These are phyloP conservation scores for Porites lutea DNA, from an alignment of 64 coral and sea anemone species.

Conservation along the genomic window DNA sequence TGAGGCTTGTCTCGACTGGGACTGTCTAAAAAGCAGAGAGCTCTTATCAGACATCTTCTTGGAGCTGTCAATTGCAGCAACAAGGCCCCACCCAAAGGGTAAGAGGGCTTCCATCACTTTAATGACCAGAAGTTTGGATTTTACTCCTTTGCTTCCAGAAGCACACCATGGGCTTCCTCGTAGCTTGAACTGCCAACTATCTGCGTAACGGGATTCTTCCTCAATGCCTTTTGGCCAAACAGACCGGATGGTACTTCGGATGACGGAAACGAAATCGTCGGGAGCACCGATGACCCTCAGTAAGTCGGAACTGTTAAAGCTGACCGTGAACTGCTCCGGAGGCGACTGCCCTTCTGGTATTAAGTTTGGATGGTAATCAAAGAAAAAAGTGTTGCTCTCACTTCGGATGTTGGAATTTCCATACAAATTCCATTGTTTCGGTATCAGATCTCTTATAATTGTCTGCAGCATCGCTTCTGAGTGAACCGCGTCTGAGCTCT, in stretches of 20 bases:
- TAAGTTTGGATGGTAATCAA: conserved; percentile 74
- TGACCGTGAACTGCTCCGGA: conserved; percentile 39
- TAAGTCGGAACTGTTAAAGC: conserved; percentile 70
- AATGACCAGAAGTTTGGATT: conserved; percentile 76
- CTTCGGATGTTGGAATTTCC: conserved; percentile 82
- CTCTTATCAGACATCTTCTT: conserved; percentile 83
- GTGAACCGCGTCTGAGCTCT: conserved; percentile 52
- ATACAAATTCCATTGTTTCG: conserved; percentile 58
- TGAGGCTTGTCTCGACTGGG: conserved; percentile 49
- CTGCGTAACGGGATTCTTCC: conserved; percentile 44
- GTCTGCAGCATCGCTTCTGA: conserved; percentile 64
- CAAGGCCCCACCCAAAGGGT: conserved; percentile 75
- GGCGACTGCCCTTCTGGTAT: background rate
- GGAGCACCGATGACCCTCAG: conserved; percentile 70
- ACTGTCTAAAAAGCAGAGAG: conserved; percentile 69
- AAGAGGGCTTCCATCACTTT: conserved; percentile 85
- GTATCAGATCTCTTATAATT: conserved; percentile 43
- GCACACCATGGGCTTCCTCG: conserved; percentile 86
- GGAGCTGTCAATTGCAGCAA: conserved; percentile 79
- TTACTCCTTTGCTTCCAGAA: conserved; percentile 58
- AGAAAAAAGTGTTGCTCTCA: conserved; percentile 67
- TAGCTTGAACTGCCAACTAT: conserved; percentile 85
- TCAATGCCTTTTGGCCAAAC: conserved; percentile 70
- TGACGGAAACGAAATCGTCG: conserved; percentile 58
- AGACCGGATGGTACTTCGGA: conserved; percentile 55